Base-by-base conservation (phyloP, 2,113 vertebrate species). In the Oncorhynchus gorbuscha region DNA sequence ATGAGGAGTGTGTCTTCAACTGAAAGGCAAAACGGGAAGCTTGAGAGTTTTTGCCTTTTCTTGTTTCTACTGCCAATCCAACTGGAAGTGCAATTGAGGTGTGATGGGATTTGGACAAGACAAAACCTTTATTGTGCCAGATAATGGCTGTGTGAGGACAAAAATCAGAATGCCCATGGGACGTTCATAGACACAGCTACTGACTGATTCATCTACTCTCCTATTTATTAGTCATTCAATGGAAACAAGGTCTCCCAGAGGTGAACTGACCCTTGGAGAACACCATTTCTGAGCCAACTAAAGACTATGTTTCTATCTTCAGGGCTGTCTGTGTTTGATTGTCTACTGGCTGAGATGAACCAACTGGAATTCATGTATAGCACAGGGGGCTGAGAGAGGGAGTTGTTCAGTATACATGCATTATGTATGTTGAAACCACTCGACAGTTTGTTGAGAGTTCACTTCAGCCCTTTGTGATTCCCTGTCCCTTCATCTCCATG, bases 81-180 rank as follows among this genome's bases (percentile, higher is more conserved):
- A 70, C 84, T 87, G 48, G 84, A 91, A 91, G 86, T 90, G 90
- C 90, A 88, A 88, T 85, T 83, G 48, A 78, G 79, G 65, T 79
- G 74, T 79, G 76, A 87, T 81, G 69, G 77, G 70, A 70, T 75
- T 71, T 68, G 78, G 81, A 78, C 72, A 69, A 74, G 64, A 85
- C 30, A 45, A 79, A 69, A 79, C n/a, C 6, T 16, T 51, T 16
- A 13, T 13, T 26, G 62, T 65, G 22, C 68, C 24, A 55, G 3
- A 13, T 75, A 35, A 67, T 66, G 49, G 69, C 12, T 18, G 65
- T 22, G 55, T 22, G 24, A 58, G 75, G 77, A 76, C 51, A 12
- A 76, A 28, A 39, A 9, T 65, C 24, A 64, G 45, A 26, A 76
- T 18, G 24, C 65, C 55, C 45, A 73, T 51, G 28, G 75, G n/a